Percentiles rank a stretch among this genome's conserved stretches.
phyloP scores from a whole-genome alignment of 2,797 vertebrate species.

The Spinibarbus caldwelli region DNA sequence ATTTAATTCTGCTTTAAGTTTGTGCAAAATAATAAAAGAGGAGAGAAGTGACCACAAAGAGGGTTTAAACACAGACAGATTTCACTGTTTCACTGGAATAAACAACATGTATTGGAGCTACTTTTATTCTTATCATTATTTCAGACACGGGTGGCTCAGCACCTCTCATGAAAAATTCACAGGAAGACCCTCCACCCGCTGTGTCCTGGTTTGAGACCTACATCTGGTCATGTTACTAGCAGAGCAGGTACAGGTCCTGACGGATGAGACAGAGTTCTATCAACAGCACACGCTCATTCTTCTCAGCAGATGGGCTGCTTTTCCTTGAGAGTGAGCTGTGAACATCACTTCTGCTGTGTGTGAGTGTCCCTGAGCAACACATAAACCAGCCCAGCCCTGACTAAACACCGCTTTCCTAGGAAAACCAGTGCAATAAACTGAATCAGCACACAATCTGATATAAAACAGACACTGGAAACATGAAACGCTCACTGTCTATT shows the following conservation, averaged over 20 bases:
- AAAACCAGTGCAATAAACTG: neutral
- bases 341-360: constrained; percentile 6
- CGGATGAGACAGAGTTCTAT: neutral
- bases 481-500: neutral
- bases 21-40: neutral
- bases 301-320: constrained; percentile 20
- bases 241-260: constrained; percentile 15
- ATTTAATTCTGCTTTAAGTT: neutral
- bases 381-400: constrained; percentile 3
- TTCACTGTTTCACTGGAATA: neutral
- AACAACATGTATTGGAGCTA: neutral
- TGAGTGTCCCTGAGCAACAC: constrained; percentile 14
- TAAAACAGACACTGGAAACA: neutral
- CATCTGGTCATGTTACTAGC: neutral
- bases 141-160: neutral
- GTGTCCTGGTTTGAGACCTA: neutral
- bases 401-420: neutral
- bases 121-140: neutral
- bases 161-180: constrained; percentile 6
- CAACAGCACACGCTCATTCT: neutral
- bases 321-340: constrained; percentile 30
- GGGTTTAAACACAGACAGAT: neutral
- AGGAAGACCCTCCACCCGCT: neutral
- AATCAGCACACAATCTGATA: too few relatives aligned
- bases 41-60: neutral